Conservation (phyloP, 2,888 invertebrate species). For the Prosopocoilus inquinatus region DNA sequence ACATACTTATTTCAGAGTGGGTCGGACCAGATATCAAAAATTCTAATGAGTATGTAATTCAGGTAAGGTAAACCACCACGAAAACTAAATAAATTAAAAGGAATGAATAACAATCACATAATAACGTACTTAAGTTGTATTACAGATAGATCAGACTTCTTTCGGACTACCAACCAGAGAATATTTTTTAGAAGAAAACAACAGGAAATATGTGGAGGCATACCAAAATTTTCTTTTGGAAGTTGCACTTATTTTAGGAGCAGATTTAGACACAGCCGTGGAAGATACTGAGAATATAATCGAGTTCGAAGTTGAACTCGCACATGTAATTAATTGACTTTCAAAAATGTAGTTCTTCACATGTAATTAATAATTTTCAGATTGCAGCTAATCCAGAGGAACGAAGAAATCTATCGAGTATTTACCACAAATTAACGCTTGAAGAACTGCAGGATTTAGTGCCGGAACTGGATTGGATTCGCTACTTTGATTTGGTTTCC, state of each 20-base stretch:
- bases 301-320: conserved; percentile 73
- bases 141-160: conserved; percentile 78
- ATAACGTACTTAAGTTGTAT: neutral
- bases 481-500: conserved; percentile 69
- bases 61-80: conserved; percentile 41
- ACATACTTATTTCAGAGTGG: conserved; percentile 81
- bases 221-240: conserved; percentile 76
- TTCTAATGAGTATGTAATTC: conserved; percentile 84
- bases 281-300: conserved; percentile 71
- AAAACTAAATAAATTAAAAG: no score
- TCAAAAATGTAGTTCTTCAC: neutral
- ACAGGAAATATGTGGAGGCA: conserved; percentile 69
- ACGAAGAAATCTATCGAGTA: conserved; percentile 76
- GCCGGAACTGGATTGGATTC: conserved; percentile 71
- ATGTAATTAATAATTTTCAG: conserved; percentile 32
- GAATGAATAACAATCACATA: no score
- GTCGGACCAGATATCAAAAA: conserved; percentile 93
- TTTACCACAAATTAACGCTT: conserved; percentile 78
- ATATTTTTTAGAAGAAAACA: conserved; percentile 68
- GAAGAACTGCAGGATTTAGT: conserved; percentile 63
- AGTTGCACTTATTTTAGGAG: conserved; percentile 72
- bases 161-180: conserved; percentile 74
- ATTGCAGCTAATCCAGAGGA: conserved; percentile 67
- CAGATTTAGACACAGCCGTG: conserved; percentile 58
- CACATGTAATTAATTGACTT: conserved; percentile 32